Conservation (phyloP, 1,140 invertebrate genomes). For the Macrobrachium rosenbergii region DNA sequence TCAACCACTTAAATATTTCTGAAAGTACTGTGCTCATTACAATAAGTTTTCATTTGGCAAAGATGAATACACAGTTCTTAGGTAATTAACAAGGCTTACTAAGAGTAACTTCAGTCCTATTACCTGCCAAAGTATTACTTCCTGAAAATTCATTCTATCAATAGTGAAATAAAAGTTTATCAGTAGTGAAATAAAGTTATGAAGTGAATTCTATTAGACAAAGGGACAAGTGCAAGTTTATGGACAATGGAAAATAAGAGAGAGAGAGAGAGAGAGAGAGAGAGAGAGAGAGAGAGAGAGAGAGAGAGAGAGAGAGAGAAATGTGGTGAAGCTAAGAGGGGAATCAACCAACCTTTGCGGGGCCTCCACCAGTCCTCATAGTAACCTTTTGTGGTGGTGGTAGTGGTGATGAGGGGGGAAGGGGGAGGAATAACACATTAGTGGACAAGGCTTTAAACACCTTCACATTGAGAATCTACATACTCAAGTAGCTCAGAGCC, state of each 20-base stretch:
- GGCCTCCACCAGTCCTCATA: constrained; percentile 96
- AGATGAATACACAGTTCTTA: too few species aligned
- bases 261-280: neutral
- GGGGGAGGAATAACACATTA: constrained; percentile 79
- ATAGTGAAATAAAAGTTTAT: too few species aligned
- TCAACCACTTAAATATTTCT: too few species aligned
- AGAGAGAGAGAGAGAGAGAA: neutral
- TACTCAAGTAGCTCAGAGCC: too few species aligned
- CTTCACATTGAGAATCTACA: too few species aligned
- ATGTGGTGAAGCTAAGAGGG: constrained; percentile 19
- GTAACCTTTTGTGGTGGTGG: constrained; percentile 80
- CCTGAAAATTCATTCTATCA: too few species aligned
- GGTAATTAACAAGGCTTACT: too few species aligned
- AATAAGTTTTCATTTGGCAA: too few species aligned
- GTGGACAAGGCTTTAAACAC: neutral
- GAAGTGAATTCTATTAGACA: neutral
- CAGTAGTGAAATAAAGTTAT: neutral
- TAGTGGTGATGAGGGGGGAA: constrained; percentile 78
- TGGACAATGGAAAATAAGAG: neutral
- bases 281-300: neutral
- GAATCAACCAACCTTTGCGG: constrained; percentile 85
- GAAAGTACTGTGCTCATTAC: too few species aligned
- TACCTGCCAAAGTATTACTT: too few species aligned
- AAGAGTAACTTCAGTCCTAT: too few species aligned
- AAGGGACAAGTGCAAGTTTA: neutral